phyloP scores from a whole-genome alignment of 2,113 vertebrate genomes.

The Hemicordylus capensis region DNA sequence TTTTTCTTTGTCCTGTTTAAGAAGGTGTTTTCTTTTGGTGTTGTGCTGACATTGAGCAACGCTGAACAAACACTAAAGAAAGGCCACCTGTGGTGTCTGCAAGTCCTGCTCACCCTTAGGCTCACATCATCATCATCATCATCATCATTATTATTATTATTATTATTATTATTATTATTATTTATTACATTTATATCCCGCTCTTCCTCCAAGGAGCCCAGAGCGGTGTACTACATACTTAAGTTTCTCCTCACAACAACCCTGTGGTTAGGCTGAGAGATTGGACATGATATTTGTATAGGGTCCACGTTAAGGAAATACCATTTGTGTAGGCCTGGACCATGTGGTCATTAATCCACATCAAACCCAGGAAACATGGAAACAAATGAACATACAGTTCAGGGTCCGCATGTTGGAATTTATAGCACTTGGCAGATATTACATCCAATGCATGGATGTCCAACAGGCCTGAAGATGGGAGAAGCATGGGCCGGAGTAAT shows the following conservation, averaged over 20 bases:
- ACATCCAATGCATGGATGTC: background rate
- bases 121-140: background rate
- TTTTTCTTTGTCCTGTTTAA: background rate
- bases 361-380: too few relatives aligned
- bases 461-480: background rate
- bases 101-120: too few relatives aligned
- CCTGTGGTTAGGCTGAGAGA: too few relatives aligned
- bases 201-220: too few relatives aligned
- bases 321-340: background rate
- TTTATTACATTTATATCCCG: too few relatives aligned
- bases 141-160: too few relatives aligned
- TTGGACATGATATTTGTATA: too few relatives aligned
- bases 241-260: too few relatives aligned
- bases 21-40: background rate
- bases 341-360: background rate
- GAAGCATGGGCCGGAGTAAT: background rate
- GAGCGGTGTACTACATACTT: too few relatives aligned
- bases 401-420: background rate
- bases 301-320: background rate
- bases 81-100: background rate
- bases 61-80: background rate
- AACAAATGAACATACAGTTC: background rate
- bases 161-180: too few relatives aligned
- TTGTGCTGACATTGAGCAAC: background rate
- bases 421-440: background rate